These are phyloP conservation scores for Lomographa bimaculata DNA, from an alignment of 2,888 invertebrate genomes.

Conservation along the genomic window DNA sequence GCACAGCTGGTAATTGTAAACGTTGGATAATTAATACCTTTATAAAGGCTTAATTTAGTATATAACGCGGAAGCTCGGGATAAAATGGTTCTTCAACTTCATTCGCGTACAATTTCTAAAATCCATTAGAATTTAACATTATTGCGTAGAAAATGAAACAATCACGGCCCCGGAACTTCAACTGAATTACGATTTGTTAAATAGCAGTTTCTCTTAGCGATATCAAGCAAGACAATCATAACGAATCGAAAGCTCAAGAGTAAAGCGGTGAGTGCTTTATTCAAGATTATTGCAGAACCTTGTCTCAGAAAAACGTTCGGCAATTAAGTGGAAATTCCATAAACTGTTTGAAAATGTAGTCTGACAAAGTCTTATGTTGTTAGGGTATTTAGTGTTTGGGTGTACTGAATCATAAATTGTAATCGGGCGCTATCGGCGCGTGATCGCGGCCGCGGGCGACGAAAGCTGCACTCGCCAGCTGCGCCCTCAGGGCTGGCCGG, in stretches of 20 bases:
- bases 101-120: too few relatives aligned
- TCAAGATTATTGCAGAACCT: not conserved
- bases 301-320: not conserved
- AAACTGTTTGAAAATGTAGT: not conserved
- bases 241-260: slow-evolving; percentile 12
- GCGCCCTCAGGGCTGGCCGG: slow-evolving; percentile 1
- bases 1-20: too few relatives aligned
- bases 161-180: slow-evolving; percentile 6
- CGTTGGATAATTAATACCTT: not conserved
- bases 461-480: slow-evolving; percentile 14
- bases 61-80: too few relatives aligned
- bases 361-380: not conserved
- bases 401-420: slow-evolving; percentile 11
- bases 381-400: not conserved
- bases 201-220: slow-evolving; percentile 11
- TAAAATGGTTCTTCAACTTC: too few relatives aligned
- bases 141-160: not conserved
- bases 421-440: slow-evolving; percentile 9
- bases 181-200: slow-evolving; percentile 6
- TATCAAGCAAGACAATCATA: slow-evolving; percentile 14
- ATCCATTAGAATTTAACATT: too few relatives aligned
- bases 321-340: too few relatives aligned
- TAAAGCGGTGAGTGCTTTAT: not conserved
- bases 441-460: slow-evolving; percentile 9
- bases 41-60: too few relatives aligned